These are phyloP conservation scores for Patella caerulea DNA, from an alignment of 2,888 invertebrate species.

Conservation along the genomic window DNA sequence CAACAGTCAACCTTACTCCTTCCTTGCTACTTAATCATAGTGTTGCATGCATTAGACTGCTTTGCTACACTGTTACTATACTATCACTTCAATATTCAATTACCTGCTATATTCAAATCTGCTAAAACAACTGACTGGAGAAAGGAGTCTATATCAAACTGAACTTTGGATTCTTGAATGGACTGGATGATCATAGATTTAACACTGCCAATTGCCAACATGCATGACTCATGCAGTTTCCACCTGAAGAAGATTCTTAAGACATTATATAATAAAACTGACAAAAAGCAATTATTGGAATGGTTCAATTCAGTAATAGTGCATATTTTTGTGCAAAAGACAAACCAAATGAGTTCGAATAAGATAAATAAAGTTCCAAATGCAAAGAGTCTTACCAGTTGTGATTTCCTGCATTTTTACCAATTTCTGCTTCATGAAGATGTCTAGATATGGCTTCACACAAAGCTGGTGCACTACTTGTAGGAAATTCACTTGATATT, in stretches of 20 bases:
- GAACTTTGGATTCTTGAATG: slow-evolving; percentile 63
- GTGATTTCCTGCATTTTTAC: slow-evolving; percentile 71
- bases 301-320: no score
- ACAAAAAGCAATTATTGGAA: no score
- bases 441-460: slow-evolving; percentile 77
- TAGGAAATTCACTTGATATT: slow-evolving; percentile 75
- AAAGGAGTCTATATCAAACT: slow-evolving; percentile 71
- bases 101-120: slow-evolving; percentile 71
- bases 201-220: slow-evolving; percentile 77
- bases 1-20: no score
- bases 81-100: neutral
- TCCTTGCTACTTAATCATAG: no score
- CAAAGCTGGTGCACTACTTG: slow-evolving; percentile 75
- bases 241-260: slow-evolving; percentile 73
- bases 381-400: slow-evolving; percentile 60
- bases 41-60: no score
- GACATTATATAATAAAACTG: no score
- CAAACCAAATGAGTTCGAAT: no score
- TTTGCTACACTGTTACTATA: no score
- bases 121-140: slow-evolving; percentile 74
- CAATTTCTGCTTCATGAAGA: slow-evolving; percentile 76
- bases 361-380: neutral
- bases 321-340: no score
- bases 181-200: slow-evolving; percentile 73
- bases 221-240: slow-evolving; percentile 80